Evolutionary conservation across 1,140 invertebrate species (phyloP).

Genomic region (Helicorthomorpha holstii): DNA sequence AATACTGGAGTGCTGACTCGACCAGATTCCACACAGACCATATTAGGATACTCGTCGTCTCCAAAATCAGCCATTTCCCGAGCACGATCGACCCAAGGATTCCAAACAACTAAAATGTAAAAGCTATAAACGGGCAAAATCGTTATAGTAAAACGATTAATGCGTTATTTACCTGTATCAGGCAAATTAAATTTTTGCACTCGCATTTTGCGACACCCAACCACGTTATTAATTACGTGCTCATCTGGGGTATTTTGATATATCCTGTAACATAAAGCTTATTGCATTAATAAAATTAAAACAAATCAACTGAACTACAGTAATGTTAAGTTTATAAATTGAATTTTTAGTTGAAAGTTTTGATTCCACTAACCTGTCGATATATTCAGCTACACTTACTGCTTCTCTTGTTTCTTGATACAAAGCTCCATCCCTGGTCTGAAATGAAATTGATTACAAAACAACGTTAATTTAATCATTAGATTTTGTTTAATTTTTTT

Average conservation of each 20-base stretch:
- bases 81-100: conserved; percentile 84
- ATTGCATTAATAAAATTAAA: not conserved
- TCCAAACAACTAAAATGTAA: conserved; percentile 63
- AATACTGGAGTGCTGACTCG: conserved; percentile 69
- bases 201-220: conserved; percentile 74
- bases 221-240: conserved; percentile 81
- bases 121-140: no score
- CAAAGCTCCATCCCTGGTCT: conserved; percentile 61
- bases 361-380: conserved; percentile 36
- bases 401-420: conserved; percentile 75
- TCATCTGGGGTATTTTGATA: conserved; percentile 84
- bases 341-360: not conserved
- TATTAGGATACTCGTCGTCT: conserved; percentile 84
- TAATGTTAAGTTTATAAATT: no score
- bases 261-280: conserved; percentile 35
- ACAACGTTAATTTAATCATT: no score
- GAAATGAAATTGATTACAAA: conserved; percentile 5
- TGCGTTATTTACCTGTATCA: conserved; percentile 37
- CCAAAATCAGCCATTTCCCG: conserved; percentile 84
- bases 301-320: not conserved
- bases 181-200: conserved; percentile 87
- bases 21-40: conserved; percentile 88
- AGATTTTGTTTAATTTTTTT: no score
- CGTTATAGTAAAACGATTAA: not conserved
- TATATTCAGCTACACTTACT: conserved; percentile 76